Evolutionary conservation across 2,888 invertebrate species (phyloP).

Genomic region (Mayetiola destructor): DNA sequence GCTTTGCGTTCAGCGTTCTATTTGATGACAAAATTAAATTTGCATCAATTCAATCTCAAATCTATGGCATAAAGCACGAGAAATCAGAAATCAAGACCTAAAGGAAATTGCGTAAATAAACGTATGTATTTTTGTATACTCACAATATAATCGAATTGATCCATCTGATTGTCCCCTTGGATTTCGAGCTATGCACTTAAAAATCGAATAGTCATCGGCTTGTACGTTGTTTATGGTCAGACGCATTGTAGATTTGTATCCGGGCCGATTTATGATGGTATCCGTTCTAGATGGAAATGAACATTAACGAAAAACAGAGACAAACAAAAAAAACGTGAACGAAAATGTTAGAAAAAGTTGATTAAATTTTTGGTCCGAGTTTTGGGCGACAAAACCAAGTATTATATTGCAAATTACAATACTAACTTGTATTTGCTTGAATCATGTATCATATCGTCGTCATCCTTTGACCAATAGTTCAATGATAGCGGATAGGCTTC

Average conservation of each 20-base stretch:
- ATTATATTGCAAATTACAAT: background rate
- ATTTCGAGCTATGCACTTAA: conserved; percentile 74
- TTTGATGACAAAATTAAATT: no score
- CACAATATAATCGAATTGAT: conserved; percentile 74
- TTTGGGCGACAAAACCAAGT: no score
- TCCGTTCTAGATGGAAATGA: conserved; percentile 35
- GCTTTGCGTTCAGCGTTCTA: no score
- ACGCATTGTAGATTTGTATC: conserved; percentile 79
- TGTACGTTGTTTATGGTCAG: conserved; percentile 64
- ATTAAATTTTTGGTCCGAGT: no score
- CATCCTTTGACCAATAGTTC: conserved; percentile 80
- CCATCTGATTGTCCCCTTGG: conserved; percentile 83
- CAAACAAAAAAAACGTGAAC: background rate
- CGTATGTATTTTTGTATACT: conserved; percentile 34
- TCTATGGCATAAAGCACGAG: no score
- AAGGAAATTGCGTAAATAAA: background rate
- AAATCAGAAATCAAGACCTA: no score
- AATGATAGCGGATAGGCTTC: conserved; percentile 86
- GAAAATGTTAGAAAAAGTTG: no score
- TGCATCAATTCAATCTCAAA: no score
- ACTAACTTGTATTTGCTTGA: conserved; percentile 59
- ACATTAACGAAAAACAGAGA: background rate
- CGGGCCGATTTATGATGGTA: conserved; percentile 50
- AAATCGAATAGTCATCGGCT: conserved; percentile 69
- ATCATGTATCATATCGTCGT: conserved; percentile 79